These are phyloP conservation scores for Boloria selene DNA, from an alignment of 2,888 invertebrate genomes.

Conservation along the genomic window DNA sequence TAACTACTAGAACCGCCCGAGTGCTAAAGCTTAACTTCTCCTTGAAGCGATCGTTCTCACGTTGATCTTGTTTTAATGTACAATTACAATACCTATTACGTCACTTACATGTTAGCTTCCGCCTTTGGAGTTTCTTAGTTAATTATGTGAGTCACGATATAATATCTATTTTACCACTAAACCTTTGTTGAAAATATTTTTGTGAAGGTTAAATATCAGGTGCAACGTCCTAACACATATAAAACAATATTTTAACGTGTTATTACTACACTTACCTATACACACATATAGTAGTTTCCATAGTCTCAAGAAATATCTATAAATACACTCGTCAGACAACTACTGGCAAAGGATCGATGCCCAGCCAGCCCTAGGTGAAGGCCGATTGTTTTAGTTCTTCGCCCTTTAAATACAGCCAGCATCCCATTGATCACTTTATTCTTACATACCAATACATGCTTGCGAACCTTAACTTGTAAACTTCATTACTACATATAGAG, in stretches of 20 bases:
- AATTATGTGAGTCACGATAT: constrained; percentile 77
- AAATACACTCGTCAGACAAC: constrained; percentile 72
- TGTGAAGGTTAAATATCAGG: constrained; percentile 15
- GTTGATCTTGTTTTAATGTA: constrained; percentile 75
- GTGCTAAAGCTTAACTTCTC: constrained; percentile 65
- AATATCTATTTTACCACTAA: constrained; percentile 45
- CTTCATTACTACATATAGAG: background rate
- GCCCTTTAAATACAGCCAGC: constrained; percentile 55
- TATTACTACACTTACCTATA: background rate
- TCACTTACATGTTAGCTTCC: constrained; percentile 77
- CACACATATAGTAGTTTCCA: constrained; percentile 48
- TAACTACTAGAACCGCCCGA: constrained; percentile 51
- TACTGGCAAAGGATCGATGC: constrained; percentile 69
- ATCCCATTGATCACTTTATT: constrained; percentile 51
- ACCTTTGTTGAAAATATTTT: constrained; percentile 10
- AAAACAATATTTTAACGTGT: constrained; percentile 24
- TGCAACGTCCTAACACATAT: constrained; percentile 21
- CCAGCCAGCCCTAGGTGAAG: constrained; percentile 75
- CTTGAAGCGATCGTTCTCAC: constrained; percentile 77
- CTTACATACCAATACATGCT: background rate
- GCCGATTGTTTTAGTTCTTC: constrained; percentile 69
- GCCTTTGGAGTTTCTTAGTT: constrained; percentile 75
- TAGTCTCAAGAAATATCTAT: constrained; percentile 63
- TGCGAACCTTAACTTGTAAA: background rate
- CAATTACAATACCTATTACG: constrained; percentile 79